Evolutionary conservation across 2,888 invertebrate species (phyloP).

Genomic region (Brachyptera risi): DNA sequence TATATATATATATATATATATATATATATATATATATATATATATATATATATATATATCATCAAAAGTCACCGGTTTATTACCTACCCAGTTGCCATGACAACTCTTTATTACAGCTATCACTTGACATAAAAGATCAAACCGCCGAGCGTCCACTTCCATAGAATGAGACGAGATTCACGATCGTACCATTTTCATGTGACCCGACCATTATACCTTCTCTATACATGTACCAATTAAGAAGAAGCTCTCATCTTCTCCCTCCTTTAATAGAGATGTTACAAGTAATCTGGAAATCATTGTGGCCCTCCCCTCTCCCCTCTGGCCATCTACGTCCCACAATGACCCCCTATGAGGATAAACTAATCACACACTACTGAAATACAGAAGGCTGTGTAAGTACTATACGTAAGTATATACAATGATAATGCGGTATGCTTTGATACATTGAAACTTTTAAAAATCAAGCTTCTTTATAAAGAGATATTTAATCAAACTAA

Average conservation of each 20-base stretch:
- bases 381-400: not conserved
- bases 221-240: not conserved
- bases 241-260: not conserved
- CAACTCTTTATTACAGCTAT: too few relatives aligned
- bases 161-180: too few relatives aligned
- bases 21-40: too few relatives aligned
- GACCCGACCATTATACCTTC: not conserved
- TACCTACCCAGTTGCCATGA: not conserved
- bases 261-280: not conserved
- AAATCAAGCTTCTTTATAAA: too few relatives aligned
- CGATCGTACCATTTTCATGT: too few relatives aligned
- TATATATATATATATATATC: too few relatives aligned
- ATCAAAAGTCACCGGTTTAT: too few relatives aligned
- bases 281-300: constrained; percentile 1
- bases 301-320: not conserved
- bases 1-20: too few relatives aligned
- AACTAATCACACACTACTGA: not conserved
- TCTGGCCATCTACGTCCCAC: not conserved
- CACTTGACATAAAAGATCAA: too few relatives aligned
- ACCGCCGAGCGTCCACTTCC: too few relatives aligned
- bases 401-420: not conserved
- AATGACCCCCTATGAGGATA: not conserved
- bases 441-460: not conserved
- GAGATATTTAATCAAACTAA: not conserved
- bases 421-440: not conserved